These are phyloP conservation scores for Dissostichus mawsoni DNA, from an alignment of 2,113 vertebrate genomes.

Conservation along the genomic window DNA sequence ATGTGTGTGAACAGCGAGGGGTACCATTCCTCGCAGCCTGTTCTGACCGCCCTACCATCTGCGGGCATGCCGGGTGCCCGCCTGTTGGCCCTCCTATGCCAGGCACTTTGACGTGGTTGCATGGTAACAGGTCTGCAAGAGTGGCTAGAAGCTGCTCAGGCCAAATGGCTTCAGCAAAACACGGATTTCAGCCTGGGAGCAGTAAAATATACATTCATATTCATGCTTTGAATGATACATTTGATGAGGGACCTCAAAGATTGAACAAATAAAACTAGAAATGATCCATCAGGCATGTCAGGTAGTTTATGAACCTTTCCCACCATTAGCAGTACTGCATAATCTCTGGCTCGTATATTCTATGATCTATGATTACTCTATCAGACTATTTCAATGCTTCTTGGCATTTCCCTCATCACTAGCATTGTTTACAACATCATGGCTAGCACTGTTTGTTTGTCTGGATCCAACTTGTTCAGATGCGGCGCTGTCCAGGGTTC, in stretches of 20 bases:
- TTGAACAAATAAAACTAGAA: no score
- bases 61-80: conserved; percentile 75
- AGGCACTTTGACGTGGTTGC: conserved; percentile 76
- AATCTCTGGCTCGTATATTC: not conserved
- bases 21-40: conserved; percentile 65
- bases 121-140: conserved; percentile 76
- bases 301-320: not conserved
- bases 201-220: not conserved
- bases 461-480: no score
- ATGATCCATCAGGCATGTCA: fast-evolving
- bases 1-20: conserved; percentile 54
- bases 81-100: conserved; percentile 71
- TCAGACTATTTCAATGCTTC: no score
- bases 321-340: not conserved
- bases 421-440: no score
- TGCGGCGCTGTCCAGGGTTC: no score
- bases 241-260: not conserved
- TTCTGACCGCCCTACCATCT: conserved; percentile 79
- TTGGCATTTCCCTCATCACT: no score
- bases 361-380: not conserved
- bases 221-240: not conserved
- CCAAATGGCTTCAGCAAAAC: conserved; percentile 61
- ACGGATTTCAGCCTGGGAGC: conserved; percentile 18
- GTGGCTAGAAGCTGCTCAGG: conserved; percentile 47
- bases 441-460: no score